phyloP scores from a whole-genome alignment of 1,140 invertebrate genomes.

The Zaprionus ornatus region DNA sequence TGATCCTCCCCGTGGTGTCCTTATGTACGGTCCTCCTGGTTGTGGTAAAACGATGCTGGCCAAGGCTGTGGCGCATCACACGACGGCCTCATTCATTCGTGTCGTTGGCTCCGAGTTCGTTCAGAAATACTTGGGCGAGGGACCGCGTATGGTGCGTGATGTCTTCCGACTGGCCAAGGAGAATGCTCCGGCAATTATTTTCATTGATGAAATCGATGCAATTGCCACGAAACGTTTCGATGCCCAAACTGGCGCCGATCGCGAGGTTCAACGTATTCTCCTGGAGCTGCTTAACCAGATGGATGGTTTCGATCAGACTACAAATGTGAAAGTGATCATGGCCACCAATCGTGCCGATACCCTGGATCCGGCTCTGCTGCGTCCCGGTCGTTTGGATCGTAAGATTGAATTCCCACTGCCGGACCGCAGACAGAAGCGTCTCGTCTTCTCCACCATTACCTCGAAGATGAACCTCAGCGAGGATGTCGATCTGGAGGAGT shows the following conservation, averaged over 20 bases:
- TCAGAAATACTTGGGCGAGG: conserved; percentile 99
- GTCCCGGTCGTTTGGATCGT: conserved; percentile 98
- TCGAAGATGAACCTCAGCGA: conserved; percentile 99
- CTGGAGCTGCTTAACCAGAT: conserved; percentile 99
- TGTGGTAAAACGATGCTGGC: conserved; percentile 99
- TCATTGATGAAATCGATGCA: conserved; percentile 99
- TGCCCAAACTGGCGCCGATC: conserved; percentile 99
- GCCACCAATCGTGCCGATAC: conserved; percentile 99
- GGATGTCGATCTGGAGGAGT: conserved; percentile 99
- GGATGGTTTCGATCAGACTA: conserved; percentile 99
- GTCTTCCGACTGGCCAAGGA: conserved; percentile 99
- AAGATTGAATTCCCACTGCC: conserved; percentile 99
- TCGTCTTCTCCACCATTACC: conserved; percentile 99
- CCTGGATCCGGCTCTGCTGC: conserved; percentile 97
- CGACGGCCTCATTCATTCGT: conserved; percentile 98
- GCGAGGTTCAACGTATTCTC: conserved; percentile 99
- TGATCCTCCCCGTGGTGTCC: conserved; percentile 97
- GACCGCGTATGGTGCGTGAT: conserved; percentile 99
- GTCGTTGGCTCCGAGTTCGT: conserved; percentile 99
- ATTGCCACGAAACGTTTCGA: conserved; percentile 99
- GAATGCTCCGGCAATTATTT: conserved; percentile 99
- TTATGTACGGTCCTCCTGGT: conserved; percentile 99
- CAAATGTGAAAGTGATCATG: conserved; percentile 99
- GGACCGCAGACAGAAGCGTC: conserved; percentile 98
- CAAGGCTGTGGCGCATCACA: conserved; percentile 99